A percentile compares a stretch with the other conserved stretches of the same genome.
These are phyloP conservation scores for Gryllus longicercus DNA, from an alignment of 2,888 invertebrate species.

Conservation along the genomic window DNA sequence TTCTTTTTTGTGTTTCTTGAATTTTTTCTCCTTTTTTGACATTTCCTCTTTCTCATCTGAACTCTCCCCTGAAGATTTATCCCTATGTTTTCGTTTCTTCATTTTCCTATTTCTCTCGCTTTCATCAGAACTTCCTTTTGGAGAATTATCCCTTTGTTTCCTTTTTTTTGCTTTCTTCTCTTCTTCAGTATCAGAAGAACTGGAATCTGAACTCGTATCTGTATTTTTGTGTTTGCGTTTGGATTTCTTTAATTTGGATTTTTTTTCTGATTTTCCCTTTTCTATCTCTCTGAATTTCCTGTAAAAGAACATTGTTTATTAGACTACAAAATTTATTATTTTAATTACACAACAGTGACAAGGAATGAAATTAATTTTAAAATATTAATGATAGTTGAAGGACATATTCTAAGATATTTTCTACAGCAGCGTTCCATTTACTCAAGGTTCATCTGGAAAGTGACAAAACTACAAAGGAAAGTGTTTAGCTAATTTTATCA, in stretches of 20 bases:
- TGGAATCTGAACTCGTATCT: neutral
- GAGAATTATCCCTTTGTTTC: neutral
- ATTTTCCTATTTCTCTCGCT: neutral
- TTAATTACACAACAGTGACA: no score
- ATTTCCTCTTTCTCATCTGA: neutral
- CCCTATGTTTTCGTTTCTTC: neutral
- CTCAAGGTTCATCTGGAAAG: no score
- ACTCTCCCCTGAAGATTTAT: no score
- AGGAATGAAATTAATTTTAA: no score
- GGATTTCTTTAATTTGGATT: conserved; percentile 11
- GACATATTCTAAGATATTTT: no score
- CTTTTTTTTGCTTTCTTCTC: conserved; percentile 25
- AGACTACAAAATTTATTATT: no score
- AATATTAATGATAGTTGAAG: no score
- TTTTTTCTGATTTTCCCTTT: conserved; percentile 27
- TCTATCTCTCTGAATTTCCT: conserved; percentile 30
- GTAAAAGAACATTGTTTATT: neutral
- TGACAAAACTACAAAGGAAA: no score
- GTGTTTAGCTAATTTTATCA: no score
- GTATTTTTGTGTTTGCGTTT: neutral
- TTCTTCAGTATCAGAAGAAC: neutral
- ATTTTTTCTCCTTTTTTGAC: neutral
- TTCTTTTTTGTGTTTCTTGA: neutral
- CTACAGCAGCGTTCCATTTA: no score
- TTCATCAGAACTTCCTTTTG: conserved; percentile 10